These are phyloP conservation scores for Probosciger aterrimus DNA, from an alignment of 2,113 vertebrate species.

Conservation along the genomic window DNA sequence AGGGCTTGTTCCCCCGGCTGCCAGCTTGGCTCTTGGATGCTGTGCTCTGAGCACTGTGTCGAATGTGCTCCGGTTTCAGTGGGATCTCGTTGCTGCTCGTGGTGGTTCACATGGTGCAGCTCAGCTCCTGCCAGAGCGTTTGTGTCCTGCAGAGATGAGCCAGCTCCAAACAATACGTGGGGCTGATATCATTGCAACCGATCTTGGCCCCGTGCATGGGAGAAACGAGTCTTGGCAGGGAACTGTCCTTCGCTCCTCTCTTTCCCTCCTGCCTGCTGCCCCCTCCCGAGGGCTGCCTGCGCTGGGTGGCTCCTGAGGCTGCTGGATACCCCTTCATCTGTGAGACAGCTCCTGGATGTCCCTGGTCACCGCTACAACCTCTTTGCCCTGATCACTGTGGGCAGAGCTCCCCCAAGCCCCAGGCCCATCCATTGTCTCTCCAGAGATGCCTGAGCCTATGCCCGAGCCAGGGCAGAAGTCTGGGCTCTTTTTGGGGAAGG, in stretches of 20 bases:
- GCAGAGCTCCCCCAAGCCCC: background rate
- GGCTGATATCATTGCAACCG: background rate
- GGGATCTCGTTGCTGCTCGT: background rate
- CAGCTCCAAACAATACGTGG: background rate
- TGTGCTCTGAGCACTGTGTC: background rate
- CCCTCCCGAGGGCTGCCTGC: background rate
- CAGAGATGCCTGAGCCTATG: background rate
- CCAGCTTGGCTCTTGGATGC: background rate
- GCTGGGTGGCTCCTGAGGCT: background rate
- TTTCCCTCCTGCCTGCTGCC: background rate
- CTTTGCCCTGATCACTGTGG: background rate
- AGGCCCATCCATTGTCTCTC: background rate
- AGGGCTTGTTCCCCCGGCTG: background rate
- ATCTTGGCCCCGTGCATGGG: constrained; percentile 17
- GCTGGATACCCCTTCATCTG: background rate
- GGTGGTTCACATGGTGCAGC: background rate
- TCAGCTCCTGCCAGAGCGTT: background rate
- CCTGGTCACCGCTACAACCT: background rate
- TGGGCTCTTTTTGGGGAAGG: background rate
- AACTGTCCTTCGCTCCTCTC: background rate
- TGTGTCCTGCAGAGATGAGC: background rate
- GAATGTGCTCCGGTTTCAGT: background rate
- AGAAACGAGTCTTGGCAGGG: background rate
- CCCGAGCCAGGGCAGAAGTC: background rate
- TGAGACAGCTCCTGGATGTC: background rate